A percentile compares a stretch with the other conserved stretches of the same genome.
Conservation (phyloP, 2,113 vertebrate genomes). For the Haplochromis vanheusdeni region DNA sequence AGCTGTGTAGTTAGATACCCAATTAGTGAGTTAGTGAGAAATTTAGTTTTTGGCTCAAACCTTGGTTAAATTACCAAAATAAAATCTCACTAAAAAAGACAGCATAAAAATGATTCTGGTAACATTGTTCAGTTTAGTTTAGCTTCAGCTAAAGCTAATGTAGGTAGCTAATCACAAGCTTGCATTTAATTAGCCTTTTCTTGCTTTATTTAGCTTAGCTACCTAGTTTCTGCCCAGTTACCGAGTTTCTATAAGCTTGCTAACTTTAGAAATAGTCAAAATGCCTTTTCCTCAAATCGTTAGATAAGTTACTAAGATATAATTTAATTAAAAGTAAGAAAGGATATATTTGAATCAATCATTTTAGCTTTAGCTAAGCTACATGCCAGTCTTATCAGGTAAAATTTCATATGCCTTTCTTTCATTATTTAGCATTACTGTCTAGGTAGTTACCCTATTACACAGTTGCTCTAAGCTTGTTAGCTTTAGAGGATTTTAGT, state of each 20-base stretch:
- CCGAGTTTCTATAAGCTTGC: neutral
- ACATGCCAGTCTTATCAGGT: neutral
- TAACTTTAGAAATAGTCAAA: neutral
- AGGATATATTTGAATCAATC: rapidly evolving
- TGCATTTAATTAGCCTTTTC: neutral
- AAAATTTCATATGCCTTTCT: neutral
- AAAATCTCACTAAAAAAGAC: neutral
- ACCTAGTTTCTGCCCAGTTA: neutral
- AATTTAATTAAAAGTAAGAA: neutral
- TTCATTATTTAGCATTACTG: neutral
- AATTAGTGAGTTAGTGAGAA: neutral
- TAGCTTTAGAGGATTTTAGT: neutral
- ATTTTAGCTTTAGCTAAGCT: neutral
- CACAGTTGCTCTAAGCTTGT: neutral
- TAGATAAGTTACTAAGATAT: rapidly evolving
- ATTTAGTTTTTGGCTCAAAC: neutral
- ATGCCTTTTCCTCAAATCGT: rapidly evolving
- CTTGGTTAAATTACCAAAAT: neutral
- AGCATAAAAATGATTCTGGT: rapidly evolving
- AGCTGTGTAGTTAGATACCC: neutral
- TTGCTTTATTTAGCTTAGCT: neutral
- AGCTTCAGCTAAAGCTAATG: neutral
- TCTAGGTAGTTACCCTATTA: neutral
- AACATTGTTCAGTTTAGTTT: neutral
- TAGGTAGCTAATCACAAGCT: neutral